These are phyloP conservation scores for Spea multiplicata DNA, from an alignment of 2,113 vertebrate species.

Conservation along the genomic window DNA sequence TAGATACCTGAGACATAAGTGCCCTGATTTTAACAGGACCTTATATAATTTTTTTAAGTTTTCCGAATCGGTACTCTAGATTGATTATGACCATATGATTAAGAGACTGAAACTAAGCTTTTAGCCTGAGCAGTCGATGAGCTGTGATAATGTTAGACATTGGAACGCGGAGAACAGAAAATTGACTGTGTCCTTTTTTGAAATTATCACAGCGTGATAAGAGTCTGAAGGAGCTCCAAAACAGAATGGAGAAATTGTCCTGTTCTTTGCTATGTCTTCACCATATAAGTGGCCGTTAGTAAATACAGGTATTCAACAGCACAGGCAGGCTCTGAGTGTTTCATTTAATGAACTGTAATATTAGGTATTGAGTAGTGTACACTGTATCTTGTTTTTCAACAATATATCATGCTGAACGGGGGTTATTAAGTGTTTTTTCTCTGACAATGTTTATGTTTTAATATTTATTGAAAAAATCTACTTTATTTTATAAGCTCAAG, in stretches of 20 bases:
- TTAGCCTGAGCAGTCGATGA: constrained; percentile 51
- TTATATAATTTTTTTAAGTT: constrained; percentile 33
- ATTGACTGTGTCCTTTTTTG: constrained; percentile 35
- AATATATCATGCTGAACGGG: background rate
- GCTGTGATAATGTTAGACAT: constrained; percentile 44
- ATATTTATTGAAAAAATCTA: too few relatives aligned
- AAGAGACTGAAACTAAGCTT: constrained; percentile 49
- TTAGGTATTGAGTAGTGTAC: background rate
- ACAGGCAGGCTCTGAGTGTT: background rate
- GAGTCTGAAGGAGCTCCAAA: constrained; percentile 1
- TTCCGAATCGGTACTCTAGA: constrained; percentile 1
- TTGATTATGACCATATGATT: constrained; percentile 58
- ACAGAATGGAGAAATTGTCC: background rate
- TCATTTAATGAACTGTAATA: background rate
- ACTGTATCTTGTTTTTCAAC: background rate
- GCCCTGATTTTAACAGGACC: constrained; percentile 44
- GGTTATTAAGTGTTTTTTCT: background rate
- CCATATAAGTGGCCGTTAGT: background rate
- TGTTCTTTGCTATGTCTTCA: background rate
- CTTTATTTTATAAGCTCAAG: too few relatives aligned
- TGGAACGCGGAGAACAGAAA: constrained; percentile 15
- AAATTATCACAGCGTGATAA: constrained; percentile 33
- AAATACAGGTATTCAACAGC: background rate
- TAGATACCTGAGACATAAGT: constrained; percentile 53
- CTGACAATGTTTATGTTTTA: too few relatives aligned